Evolutionary conservation across 2,888 invertebrate species (phyloP), one percentile per base, ranked within the genome.

Genomic region (Schrankia costaestrigalis): DNA sequence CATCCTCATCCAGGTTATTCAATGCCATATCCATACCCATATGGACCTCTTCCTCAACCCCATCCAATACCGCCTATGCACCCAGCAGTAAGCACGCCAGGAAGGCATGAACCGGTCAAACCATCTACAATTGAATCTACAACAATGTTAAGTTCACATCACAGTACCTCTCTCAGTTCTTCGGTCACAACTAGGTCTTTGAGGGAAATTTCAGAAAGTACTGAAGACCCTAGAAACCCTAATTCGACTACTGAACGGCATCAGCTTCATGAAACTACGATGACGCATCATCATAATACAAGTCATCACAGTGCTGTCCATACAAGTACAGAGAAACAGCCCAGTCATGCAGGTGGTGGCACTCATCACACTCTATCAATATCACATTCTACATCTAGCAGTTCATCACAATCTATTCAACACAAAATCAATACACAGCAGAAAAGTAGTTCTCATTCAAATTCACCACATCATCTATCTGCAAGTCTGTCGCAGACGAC

Each of bases 31-130:
- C 91, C 92, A 1, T 93, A 94, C 84, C 90, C 94, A 31, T 92
- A 95, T 56, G 92, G 91, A 4, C 91, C 93, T 1, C 89, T 93
- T 41, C 93, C 93, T 3, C 93, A 93, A 60, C 93, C 94, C 1
- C 93, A 93, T 56, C 91, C 93, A 3, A 92, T 93, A 64, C 93
- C 93, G 9, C 93, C 93, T 1, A 91, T 92, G 61, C 90, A 88
- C 56, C 71, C 90, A 52, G 58, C 89, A 42, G 65, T 80, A 7
- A 86, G 84, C 52, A 72, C 81, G 15, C 77, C 87, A 35, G 82
- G 85, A 43, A 66, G 89, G 39, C 89, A 89, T 49, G 89, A 89
- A 17, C 82, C 85, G 54, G 83, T 83, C 14, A 89, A 89, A 68
- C 84, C 88, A 17, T 66, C 86, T 5, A 79, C 88, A n/a, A 90